Conservation (phyloP, 2,797 vertebrate species). For the Hylomyscus alleni region DNA sequence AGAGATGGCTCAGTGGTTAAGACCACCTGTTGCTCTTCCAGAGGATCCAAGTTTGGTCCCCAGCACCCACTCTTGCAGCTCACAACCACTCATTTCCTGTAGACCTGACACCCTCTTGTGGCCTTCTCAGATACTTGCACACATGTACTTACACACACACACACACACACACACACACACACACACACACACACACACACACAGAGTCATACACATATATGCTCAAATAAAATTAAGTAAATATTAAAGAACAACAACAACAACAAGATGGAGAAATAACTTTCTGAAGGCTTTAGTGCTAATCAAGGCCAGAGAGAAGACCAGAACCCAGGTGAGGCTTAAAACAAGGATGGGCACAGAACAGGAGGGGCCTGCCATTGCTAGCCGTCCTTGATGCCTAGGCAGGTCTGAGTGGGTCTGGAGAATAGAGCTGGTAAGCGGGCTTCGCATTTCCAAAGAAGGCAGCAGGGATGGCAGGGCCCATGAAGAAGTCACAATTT, state of each 20-base stretch:
- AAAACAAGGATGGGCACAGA: not conserved
- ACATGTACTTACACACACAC: not conserved
- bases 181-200: not conserved
- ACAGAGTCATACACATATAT: not conserved
- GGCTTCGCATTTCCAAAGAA: constrained; percentile 32
- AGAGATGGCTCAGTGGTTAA: constrained; percentile 42
- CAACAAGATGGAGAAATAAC: constrained; percentile 45
- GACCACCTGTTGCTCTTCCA: not conserved
- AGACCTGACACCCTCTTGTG: not conserved
- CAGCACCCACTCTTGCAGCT: not conserved
- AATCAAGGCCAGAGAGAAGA: constrained; percentile 33
- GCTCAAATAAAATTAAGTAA: not conserved
- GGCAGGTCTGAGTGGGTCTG: not conserved
- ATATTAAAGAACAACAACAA: not conserved
- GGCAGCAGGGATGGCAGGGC: not conserved
- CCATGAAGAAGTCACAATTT: not conserved
- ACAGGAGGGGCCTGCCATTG: not conserved
- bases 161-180: not conserved
- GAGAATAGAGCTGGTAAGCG: not conserved
- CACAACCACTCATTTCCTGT: not conserved
- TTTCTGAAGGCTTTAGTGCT: constrained; percentile 27
- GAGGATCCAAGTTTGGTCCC: not conserved
- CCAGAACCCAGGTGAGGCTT: not conserved
- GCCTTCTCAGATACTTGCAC: not conserved
- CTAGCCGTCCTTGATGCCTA: not conserved